Conservation (phyloP, 2,113 vertebrate species). For the Otocyon megalotis region DNA sequence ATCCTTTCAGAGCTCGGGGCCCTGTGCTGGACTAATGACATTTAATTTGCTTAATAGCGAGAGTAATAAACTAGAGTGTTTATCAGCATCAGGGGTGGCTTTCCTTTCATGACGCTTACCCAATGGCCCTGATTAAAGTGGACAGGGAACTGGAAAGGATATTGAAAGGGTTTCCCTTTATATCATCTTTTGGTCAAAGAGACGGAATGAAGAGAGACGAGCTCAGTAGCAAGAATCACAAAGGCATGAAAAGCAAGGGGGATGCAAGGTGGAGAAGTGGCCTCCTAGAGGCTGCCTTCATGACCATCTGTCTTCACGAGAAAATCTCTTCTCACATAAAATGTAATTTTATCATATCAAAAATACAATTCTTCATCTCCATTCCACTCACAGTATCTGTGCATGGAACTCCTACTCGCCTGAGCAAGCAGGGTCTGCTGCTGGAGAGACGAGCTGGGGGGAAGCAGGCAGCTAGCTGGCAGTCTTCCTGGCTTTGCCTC, state of each 20-base stretch:
- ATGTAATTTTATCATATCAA: background rate
- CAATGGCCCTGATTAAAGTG: background rate
- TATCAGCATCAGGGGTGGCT: background rate
- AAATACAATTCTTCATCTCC: background rate
- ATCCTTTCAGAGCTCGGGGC: background rate
- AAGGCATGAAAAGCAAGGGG: background rate
- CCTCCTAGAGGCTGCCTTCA: rapidly evolving
- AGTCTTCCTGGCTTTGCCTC: background rate
- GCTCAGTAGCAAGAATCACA: background rate
- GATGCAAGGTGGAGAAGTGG: background rate
- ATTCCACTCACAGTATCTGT: background rate
- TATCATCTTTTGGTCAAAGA: background rate
- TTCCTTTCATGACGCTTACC: background rate
- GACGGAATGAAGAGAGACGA: background rate
- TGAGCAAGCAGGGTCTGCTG: background rate
- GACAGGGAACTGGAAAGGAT: background rate
- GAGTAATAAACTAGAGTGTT: background rate
- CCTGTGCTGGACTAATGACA: background rate
- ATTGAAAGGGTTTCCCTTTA: background rate
- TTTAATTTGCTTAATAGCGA: background rate
- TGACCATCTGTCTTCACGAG: conserved; percentile 34
- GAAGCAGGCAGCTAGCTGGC: background rate
- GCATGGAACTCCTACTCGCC: background rate
- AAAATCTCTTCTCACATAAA: background rate
- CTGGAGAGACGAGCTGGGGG: too few relatives aligned